Conservation (phyloP, 2,797 vertebrate genomes). For the Champsocephalus esox region DNA sequence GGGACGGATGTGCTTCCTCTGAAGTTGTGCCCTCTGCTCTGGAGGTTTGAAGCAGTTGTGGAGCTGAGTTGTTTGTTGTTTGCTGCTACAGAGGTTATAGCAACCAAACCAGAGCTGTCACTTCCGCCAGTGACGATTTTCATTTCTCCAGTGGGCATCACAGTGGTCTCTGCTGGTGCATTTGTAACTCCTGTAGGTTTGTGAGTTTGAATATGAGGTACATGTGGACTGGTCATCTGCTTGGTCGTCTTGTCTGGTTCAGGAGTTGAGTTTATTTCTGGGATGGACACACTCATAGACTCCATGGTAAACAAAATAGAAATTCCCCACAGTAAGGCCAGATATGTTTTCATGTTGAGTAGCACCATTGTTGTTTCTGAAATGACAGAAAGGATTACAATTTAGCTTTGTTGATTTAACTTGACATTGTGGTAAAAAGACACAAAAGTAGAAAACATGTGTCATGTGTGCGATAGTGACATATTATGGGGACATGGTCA, state of each 20-base stretch:
- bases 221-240: not conserved
- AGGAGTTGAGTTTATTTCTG: conserved; percentile 12
- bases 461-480: conserved; percentile 29
- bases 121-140: not conserved
- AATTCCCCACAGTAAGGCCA: conserved; percentile 46
- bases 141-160: not conserved
- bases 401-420: no score
- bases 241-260: not conserved
- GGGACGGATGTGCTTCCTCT: not conserved
- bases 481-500: conserved; percentile 53
- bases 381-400: conserved; percentile 30
- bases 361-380: conserved; percentile 56
- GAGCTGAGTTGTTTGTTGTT: not conserved
- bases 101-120: not conserved
- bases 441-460: not conserved
- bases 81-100: not conserved
- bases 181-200: not conserved
- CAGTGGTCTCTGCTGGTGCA: not conserved
- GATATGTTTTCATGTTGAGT: conserved; percentile 12
- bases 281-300: conserved; percentile 1
- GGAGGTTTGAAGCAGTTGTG: not conserved
- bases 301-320: conserved; percentile 34
- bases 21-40: not conserved
- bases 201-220: not conserved
- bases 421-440: conserved; percentile 1